Percentiles rank a stretch among this genome's conserved stretches.
Conservation (phyloP, 2,113 vertebrate species). For the Megaceryle maxima region DNA sequence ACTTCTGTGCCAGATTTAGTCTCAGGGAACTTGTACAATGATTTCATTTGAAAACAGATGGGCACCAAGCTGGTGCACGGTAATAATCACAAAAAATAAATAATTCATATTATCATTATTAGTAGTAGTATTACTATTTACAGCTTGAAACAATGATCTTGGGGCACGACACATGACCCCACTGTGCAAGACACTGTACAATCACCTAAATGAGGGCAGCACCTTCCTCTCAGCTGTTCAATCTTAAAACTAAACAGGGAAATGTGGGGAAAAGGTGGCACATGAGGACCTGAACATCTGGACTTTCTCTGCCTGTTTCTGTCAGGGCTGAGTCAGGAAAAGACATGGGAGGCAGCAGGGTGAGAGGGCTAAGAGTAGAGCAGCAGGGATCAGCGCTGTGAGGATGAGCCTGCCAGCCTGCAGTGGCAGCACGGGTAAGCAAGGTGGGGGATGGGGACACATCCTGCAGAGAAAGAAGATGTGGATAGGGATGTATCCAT, state of each 20-base stretch:
- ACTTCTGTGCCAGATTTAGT: background rate
- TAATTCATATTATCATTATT: background rate
- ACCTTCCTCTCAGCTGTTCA: background rate
- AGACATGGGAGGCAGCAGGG: background rate
- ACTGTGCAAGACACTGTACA: background rate
- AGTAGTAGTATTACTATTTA: background rate
- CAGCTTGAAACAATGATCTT: background rate
- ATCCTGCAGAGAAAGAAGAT: background rate
- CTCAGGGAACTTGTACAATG: background rate
- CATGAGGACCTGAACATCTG: accelerated
- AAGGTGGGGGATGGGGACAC: accelerated
- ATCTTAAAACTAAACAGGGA: background rate
- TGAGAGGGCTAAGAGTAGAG: background rate
- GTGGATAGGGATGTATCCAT: background rate
- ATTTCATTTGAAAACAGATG: background rate
- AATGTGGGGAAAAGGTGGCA: background rate
- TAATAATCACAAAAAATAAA: background rate
- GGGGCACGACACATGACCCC: background rate
- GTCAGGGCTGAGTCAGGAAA: background rate
- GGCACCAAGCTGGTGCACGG: accelerated
- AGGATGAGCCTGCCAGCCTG: background rate
- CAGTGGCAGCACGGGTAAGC: accelerated
- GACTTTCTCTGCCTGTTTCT: background rate
- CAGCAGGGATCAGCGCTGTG: background rate
- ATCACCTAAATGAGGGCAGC: background rate